phyloP scores from a whole-genome alignment of 2,888 invertebrate species.

The Nomada ruficornis region DNA sequence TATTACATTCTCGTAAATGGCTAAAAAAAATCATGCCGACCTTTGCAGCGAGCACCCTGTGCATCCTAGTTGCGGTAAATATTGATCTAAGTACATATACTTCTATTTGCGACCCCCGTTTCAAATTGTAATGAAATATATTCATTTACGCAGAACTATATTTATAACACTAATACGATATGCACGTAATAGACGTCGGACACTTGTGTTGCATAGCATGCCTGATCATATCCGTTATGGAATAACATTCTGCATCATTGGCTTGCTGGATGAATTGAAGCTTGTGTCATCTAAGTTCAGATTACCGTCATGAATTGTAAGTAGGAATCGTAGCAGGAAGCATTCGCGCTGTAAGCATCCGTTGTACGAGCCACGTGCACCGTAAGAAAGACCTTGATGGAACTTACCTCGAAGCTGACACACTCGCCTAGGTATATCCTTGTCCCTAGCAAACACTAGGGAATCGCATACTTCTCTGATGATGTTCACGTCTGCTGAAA shows the following conservation, averaged over 20 bases:
- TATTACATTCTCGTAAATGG: too few relatives aligned
- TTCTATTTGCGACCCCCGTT: too few relatives aligned
- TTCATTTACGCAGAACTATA: too few relatives aligned
- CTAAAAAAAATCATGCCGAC: too few relatives aligned
- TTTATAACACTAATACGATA: neutral
- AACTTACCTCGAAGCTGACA: slow-evolving; percentile 32
- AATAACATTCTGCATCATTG: slow-evolving; percentile 18
- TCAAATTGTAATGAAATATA: too few relatives aligned
- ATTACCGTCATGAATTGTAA: slow-evolving; percentile 40
- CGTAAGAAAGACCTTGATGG: slow-evolving; percentile 35
- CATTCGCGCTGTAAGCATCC: slow-evolving; percentile 36
- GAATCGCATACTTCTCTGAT: neutral
- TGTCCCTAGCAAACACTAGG: neutral
- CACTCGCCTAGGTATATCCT: neutral
- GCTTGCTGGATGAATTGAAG: slow-evolving; percentile 21
- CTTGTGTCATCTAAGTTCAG: slow-evolving; percentile 26
- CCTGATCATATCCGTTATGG: slow-evolving; percentile 1
- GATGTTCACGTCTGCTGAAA: neutral
- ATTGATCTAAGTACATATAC: too few relatives aligned
- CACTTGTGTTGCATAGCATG: neutral
- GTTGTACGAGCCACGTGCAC: slow-evolving; percentile 32
- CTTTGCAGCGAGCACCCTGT: too few relatives aligned
- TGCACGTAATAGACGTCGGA: neutral
- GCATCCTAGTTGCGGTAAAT: too few relatives aligned
- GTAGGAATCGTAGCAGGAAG: slow-evolving; percentile 29